Evolutionary conservation across 2,888 invertebrate genomes (phyloP).

Genomic region (Vesta saturnalis): DNA sequence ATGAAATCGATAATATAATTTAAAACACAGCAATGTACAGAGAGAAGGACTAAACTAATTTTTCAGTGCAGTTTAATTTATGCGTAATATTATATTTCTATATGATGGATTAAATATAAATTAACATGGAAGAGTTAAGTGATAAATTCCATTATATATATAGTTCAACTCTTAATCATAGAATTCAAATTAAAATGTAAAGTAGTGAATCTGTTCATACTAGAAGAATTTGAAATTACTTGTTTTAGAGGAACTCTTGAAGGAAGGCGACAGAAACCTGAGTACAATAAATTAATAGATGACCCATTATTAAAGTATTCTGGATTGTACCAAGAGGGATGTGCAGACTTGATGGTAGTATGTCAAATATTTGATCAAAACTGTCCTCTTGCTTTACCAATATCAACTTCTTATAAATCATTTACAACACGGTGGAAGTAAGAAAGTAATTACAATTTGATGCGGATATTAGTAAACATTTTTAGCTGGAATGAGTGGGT

Average conservation of each 20-base stretch:
- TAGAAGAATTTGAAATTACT: background rate
- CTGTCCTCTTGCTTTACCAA: constrained; percentile 83
- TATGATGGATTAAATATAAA: too few relatives aligned
- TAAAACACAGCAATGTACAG: too few relatives aligned
- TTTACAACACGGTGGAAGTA: constrained; percentile 95
- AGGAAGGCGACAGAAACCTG: constrained; percentile 86
- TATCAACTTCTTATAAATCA: constrained; percentile 90
- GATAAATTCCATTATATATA: constrained; percentile 89
- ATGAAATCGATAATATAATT: too few relatives aligned
- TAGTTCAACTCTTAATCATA: constrained; percentile 88
- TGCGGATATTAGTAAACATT: too few relatives aligned
- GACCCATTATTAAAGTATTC: constrained; percentile 93
- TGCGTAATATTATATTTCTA: too few relatives aligned
- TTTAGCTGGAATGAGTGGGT: constrained; percentile 98
- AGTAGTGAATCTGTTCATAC: constrained; percentile 55
- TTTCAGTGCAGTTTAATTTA: too few relatives aligned
- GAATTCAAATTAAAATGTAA: constrained; percentile 93
- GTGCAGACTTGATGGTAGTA: constrained; percentile 89
- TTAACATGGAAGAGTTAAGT: constrained; percentile 75
- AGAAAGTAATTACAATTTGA: constrained; percentile 54
- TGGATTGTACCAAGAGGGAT: constrained; percentile 84
- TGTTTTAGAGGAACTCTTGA: constrained; percentile 86
- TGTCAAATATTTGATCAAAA: constrained; percentile 87
- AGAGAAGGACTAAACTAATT: too few relatives aligned
- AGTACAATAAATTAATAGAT: constrained; percentile 85